Evolutionary conservation across 2,888 invertebrate species (phyloP).

Genomic region (Tachina lurida): DNA sequence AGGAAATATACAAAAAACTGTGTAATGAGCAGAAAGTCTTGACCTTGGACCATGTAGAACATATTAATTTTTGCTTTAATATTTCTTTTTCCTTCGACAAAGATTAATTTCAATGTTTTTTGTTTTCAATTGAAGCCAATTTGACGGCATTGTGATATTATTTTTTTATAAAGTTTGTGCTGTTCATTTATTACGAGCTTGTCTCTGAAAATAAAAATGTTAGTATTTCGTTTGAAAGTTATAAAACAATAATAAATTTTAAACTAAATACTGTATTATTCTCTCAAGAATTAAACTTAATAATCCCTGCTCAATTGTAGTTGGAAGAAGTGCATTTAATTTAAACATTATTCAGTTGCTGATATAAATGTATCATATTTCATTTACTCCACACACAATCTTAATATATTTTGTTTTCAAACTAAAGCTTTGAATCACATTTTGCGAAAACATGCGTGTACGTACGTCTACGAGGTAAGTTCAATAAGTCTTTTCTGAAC

Average conservation of each 20-base stretch:
- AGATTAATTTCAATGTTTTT: too few species aligned
- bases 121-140: too few species aligned
- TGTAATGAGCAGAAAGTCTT: neutral
- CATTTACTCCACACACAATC: conserved; percentile 13
- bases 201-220: too few species aligned
- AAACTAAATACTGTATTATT: neutral
- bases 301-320: neutral
- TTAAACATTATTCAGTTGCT: conserved; percentile 6
- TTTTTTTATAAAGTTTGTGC: too few species aligned
- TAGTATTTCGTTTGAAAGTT: too few species aligned
- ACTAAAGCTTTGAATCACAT: neutral
- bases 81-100: neutral
- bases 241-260: too few species aligned
- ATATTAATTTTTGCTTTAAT: neutral
- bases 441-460: too few species aligned
- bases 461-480: too few species aligned
- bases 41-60: conserved; percentile 14
- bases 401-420: conserved; percentile 1
- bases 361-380: conserved; percentile 6
- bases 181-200: too few species aligned
- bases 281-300: neutral
- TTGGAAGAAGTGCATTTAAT: neutral
- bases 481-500: too few species aligned
- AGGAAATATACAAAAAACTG: neutral
- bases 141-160: too few species aligned